A percentile compares a stretch with the other conserved stretches of the same genome.
Evolutionary conservation across 2,113 vertebrate genomes (phyloP).

Genomic region (Narcine bancroftii): DNA sequence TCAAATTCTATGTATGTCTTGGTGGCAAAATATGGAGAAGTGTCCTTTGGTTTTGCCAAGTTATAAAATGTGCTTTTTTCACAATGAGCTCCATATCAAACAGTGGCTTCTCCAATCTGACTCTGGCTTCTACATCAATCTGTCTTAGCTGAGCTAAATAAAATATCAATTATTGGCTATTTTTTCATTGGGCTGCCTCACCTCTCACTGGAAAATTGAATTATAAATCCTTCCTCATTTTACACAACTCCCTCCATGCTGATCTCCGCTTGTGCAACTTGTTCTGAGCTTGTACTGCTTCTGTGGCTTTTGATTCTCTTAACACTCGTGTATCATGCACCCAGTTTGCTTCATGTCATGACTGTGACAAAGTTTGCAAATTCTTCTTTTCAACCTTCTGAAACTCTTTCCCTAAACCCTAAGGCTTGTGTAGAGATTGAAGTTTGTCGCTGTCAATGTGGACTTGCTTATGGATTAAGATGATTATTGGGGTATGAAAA

Average conservation of each 20-base stretch:
- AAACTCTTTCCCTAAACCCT: background rate
- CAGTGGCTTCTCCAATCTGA: background rate
- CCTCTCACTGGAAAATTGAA: background rate
- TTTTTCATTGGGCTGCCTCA: too few relatives aligned
- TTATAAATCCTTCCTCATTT: background rate
- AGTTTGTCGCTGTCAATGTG: too few relatives aligned
- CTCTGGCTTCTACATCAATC: background rate
- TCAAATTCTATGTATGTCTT: background rate
- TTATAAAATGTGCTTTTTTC: background rate
- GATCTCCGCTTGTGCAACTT: background rate
- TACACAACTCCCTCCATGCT: background rate
- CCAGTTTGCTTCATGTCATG: background rate
- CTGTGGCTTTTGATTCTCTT: background rate
- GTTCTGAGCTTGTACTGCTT: background rate
- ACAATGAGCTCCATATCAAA: background rate
- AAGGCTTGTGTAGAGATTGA: too few relatives aligned
- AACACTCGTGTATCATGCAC: background rate
- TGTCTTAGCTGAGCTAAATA: background rate
- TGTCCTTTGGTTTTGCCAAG: background rate
- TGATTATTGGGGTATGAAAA: too few relatives aligned
- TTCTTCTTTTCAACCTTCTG: background rate
- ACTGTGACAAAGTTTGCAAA: background rate
- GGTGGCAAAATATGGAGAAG: background rate
- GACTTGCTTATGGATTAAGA: too few relatives aligned
- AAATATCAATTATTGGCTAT: too few relatives aligned